Base-by-base conservation (phyloP, 92 coral and sea anemone genomes). In the Heteractis magnifica region DNA sequence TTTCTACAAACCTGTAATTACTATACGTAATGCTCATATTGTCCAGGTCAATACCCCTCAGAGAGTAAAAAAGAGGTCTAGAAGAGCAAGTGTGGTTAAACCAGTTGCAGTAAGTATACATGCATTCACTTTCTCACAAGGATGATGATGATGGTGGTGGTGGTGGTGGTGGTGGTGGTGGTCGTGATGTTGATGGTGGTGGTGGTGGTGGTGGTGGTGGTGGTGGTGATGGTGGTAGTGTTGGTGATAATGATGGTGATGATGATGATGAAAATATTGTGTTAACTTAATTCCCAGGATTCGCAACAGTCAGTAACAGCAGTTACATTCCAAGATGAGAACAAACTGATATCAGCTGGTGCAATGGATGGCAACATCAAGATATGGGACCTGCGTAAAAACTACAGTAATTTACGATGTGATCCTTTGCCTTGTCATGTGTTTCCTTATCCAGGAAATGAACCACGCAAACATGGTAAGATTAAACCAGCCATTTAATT, bases 301-400 rank as follows among this genome's bases (percentile, higher is more conserved):
- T 93, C 94, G 5, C 98, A 94, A 56, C 99, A 97, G 79, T 94
- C 98, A 81, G 99, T 97, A 4, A 94, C 99, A 58, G 86, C 99
- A 56, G 98, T 97, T 58, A 73, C 90, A 56, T 97, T 92, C 77
- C 99, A 97, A 89, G 99, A 93, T 52, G 81, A 83, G 4, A 87
- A 92, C 80, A 92, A 78, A 77, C 76, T 97, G 4, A 90, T 97
- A 76, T 97, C 99, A 26, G 87, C 98, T 76, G 99, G 98, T 65
- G 99, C 99, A 58, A 91, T 94, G 92, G 99, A 97, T 89, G 99
- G 99, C 14, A 94, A 92, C 72, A 90, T 97, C 65, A 97, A 97
- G 84, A 86, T 97, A 41, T 97, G 99, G 99, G 99, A 97, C 82
- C 80, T 97, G 52, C 90, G 99, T 23, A 97, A 92, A 87, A 92